Evolutionary conservation across 2,113 vertebrate genomes (phyloP), one percentile per base, ranked within the genome.

Genomic region (Sander vitreus): DNA sequence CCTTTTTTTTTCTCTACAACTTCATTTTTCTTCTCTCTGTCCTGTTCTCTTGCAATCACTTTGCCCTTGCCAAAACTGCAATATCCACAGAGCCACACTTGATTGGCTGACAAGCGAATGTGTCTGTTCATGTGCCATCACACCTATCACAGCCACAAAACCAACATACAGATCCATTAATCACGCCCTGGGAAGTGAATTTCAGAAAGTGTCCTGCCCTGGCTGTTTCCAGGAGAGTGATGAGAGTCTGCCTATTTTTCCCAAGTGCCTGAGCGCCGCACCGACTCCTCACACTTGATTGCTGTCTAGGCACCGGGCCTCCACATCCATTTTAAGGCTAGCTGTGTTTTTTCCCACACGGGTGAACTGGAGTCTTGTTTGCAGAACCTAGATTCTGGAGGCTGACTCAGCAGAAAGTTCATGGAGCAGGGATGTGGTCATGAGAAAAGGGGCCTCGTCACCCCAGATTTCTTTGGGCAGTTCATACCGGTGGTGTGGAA

Each of bases 351-450:
- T 67, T 25, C 6, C 72, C 63, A 45, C 73, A 43, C 45, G 27
- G 63, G 36, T 33, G 48, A 69, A 59, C 1, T 18, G 0, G 0
- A 77, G 47, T 48, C 47, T 53, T 55, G 60, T 65, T 85, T 86
- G 73, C 15, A 74, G 77, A 83, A 60, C 58, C 51, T 63, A 78
- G 65, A 81, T 79, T 83, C 55, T 81, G 47, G 53, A 57, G 48
- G 63, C 65, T 77, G 74, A 67, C 11, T n/a, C 77, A 77, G 69
- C 83, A 80, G 51, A 27, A 62, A 0, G 57, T 23, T 25, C 27
- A 50, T n/a, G 33, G 23, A 23, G 3, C 64, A 64, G 76, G 76
- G 68, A 83, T 88, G 78, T 76, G 80, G 78, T 86, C 50, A 11
- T 69, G 87, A 71, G 69, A 67, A 71, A 50, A 51, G 25, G 19